A percentile compares a stretch with the other conserved stretches of the same genome.
These are phyloP conservation scores for Microplitis demolitor DNA, from an alignment of 1,140 invertebrate genomes.

Conservation along the genomic window DNA sequence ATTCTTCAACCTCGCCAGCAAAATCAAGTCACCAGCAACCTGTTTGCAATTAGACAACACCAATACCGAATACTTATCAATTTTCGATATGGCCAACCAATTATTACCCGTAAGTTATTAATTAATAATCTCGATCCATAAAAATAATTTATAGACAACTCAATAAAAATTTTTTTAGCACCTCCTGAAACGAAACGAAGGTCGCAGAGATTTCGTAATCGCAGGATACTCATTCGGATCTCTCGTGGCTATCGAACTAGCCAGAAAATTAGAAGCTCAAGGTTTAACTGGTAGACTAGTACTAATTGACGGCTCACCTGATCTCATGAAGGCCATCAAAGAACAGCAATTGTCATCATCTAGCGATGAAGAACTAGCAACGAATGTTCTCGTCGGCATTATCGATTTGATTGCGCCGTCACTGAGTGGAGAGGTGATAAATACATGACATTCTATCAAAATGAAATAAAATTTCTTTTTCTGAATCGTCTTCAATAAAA, in stretches of 20 bases:
- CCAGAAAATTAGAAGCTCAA: conserved; percentile 46
- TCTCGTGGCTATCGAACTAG: conserved; percentile 55
- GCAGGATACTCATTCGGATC: conserved; percentile 58
- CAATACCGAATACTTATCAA: conserved; percentile 26
- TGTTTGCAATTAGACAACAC: conserved; percentile 65
- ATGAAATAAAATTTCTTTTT: background rate
- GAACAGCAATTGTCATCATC: conserved; percentile 30
- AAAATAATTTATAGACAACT: too few relatives aligned
- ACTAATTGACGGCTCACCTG: conserved; percentile 58
- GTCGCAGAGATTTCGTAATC: conserved; percentile 51
- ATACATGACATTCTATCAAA: background rate
- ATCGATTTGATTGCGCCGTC: conserved; percentile 35
- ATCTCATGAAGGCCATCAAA: conserved; percentile 45
- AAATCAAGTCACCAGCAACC: conserved; percentile 64
- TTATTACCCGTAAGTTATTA: conserved; percentile 51
- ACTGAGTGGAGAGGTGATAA: conserved; percentile 35
- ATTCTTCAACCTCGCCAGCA: conserved; percentile 59
- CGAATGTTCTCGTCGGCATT: conserved; percentile 41
- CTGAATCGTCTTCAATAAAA: conserved; percentile 4
- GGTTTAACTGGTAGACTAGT: conserved; percentile 48
- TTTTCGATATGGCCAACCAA: conserved; percentile 47
- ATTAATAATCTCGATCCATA: background rate
- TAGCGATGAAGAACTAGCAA: conserved; percentile 41
- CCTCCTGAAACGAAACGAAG: conserved; percentile 40
- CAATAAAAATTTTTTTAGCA: conserved; percentile 36